Evolutionary conservation across 2,888 invertebrate species (phyloP).

Genomic region (Drosophila austrosaltans): DNA sequence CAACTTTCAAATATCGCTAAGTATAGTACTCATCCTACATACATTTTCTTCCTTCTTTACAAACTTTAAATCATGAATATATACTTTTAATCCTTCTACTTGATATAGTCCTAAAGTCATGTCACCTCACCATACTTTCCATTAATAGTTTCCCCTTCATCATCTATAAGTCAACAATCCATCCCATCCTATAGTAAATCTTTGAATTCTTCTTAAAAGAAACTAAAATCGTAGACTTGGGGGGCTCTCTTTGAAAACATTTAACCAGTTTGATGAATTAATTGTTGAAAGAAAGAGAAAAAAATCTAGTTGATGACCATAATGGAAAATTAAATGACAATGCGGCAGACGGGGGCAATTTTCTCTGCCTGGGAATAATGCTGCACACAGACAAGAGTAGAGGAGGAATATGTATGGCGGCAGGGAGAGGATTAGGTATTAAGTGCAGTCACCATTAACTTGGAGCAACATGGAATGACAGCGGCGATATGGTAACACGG

Average conservation of each 20-base stretch:
- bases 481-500: slow-evolving; percentile 59
- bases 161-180: no score
- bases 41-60: no score
- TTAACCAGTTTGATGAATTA: slow-evolving; percentile 48
- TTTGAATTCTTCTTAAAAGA: no score
- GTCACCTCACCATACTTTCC: no score
- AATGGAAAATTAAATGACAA: slow-evolving; percentile 65
- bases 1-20: no score
- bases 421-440: background rate
- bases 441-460: slow-evolving; percentile 28
- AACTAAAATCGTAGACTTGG: no score
- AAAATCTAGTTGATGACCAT: slow-evolving; percentile 63
- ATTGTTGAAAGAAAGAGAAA: slow-evolving; percentile 52
- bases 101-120: no score
- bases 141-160: no score
- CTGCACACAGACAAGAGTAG: background rate
- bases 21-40: no score
- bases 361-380: slow-evolving; percentile 47
- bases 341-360: slow-evolving; percentile 59
- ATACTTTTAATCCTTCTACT: no score
- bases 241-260: background rate
- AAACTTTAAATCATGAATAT: no score
- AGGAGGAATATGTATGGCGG: background rate
- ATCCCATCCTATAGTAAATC: no score
- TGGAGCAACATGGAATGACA: slow-evolving; percentile 44